Conservation (phyloP, 2,888 invertebrate species). For the Papilio protenor region DNA sequence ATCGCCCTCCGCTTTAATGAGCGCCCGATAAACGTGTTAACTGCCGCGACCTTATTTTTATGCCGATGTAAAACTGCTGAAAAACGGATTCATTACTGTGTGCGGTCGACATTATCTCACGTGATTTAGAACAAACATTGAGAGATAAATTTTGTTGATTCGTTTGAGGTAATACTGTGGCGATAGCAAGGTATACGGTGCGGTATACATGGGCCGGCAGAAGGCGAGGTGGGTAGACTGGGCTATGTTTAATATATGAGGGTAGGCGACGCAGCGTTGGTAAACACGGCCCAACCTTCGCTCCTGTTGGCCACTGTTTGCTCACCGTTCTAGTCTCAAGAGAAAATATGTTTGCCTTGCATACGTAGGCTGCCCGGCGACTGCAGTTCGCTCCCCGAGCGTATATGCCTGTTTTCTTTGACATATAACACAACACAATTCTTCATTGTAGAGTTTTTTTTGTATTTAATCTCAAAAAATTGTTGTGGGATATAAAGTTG, state of each 20-base stretch:
- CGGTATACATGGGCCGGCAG: slow-evolving; percentile 52
- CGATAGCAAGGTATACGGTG: slow-evolving; percentile 50
- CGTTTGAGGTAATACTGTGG: slow-evolving; percentile 51
- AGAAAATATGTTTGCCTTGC: slow-evolving; percentile 83
- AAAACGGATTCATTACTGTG: slow-evolving; percentile 80
- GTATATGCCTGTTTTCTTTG: slow-evolving; percentile 72
- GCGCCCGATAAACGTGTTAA: slow-evolving; percentile 84
- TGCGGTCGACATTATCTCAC: slow-evolving; percentile 58
- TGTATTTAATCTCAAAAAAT: neutral
- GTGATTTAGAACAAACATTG: slow-evolving; percentile 48
- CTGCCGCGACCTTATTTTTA: slow-evolving; percentile 84
- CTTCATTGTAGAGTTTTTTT: neutral
- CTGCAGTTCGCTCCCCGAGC: slow-evolving; percentile 65
- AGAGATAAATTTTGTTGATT: slow-evolving; percentile 50
- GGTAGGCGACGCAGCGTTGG: slow-evolving; percentile 80
- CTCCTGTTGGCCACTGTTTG: slow-evolving; percentile 79
- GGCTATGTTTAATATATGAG: slow-evolving; percentile 83
- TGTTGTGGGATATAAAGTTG: neutral
- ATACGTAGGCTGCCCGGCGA: slow-evolving; percentile 63
- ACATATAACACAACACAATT: slow-evolving; percentile 68
- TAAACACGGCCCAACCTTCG: slow-evolving; percentile 79
- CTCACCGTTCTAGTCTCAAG: slow-evolving; percentile 80
- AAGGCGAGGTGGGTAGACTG: slow-evolving; percentile 66
- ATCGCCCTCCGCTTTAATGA: slow-evolving; percentile 84
- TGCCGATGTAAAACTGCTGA: slow-evolving; percentile 81